Evolutionary conservation across 1,140 invertebrate genomes (phyloP).

Genomic region (Adoxophyes honmai): DNA sequence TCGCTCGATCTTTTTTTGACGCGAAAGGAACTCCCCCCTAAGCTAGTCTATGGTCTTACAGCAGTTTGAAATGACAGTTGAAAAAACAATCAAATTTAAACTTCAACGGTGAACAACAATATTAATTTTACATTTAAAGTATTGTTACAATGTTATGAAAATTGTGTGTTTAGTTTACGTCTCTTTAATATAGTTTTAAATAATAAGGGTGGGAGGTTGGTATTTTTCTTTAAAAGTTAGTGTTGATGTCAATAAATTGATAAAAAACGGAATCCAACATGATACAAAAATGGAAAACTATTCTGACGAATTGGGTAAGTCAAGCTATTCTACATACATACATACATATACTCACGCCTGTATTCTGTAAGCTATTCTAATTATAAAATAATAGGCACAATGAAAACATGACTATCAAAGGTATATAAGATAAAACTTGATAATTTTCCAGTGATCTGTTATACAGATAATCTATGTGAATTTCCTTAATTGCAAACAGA

Average conservation of each 20-base stretch:
- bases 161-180: slow-evolving; percentile 41
- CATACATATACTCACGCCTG: too few relatives aligned
- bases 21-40: too few relatives aligned
- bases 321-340: too few relatives aligned
- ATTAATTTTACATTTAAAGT: slow-evolving; percentile 20
- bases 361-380: too few relatives aligned
- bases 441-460: too few relatives aligned
- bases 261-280: slow-evolving; percentile 31
- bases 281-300: slow-evolving; percentile 62
- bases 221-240: neutral
- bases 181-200: slow-evolving; percentile 15
- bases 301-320: slow-evolving; percentile 64
- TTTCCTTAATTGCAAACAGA: too few relatives aligned
- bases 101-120: slow-evolving; percentile 36
- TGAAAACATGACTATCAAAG: too few relatives aligned
- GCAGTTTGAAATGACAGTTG: slow-evolving; percentile 3
- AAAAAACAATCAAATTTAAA: slow-evolving; percentile 35
- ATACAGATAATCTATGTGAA: too few relatives aligned
- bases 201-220: neutral
- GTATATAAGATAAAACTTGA: too few relatives aligned
- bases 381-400: too few relatives aligned
- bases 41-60: neutral
- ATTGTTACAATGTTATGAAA: slow-evolving; percentile 23
- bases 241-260: slow-evolving; percentile 11
- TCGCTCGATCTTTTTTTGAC: too few relatives aligned